These are phyloP conservation scores for Noturus placidus DNA, from an alignment of 2,113 vertebrate species.

Conservation along the genomic window DNA sequence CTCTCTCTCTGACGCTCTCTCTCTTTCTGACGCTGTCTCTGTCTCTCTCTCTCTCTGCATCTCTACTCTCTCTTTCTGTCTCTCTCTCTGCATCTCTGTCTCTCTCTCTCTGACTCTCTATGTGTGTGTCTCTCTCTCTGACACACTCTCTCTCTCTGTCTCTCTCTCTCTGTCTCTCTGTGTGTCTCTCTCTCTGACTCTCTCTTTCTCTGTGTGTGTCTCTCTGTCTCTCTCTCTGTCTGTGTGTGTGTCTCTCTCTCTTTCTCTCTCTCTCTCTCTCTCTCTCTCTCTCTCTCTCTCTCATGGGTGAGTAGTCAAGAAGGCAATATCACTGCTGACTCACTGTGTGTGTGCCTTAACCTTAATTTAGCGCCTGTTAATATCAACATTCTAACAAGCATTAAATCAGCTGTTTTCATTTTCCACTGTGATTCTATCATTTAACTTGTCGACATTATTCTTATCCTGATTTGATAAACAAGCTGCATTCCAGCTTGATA, in stretches of 20 bases:
- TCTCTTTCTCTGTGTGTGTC: neutral
- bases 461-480: neutral
- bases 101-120: too few species aligned
- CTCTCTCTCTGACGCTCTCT: too few species aligned
- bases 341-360: neutral
- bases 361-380: conserved; percentile 15
- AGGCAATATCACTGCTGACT: neutral
- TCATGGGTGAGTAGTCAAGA: neutral
- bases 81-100: too few species aligned
- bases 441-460: neutral
- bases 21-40: too few species aligned
- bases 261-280: neutral
- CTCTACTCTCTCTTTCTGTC: too few species aligned
- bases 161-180: neutral
- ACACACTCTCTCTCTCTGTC: too few species aligned
- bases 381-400: neutral
- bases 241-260: too few species aligned
- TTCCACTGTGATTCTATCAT: neutral
- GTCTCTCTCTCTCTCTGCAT: too few species aligned
- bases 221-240: neutral
- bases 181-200: too few species aligned
- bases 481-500: neutral
- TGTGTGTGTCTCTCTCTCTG: too few species aligned
- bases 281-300: neutral
- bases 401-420: neutral